Evolutionary conservation across 2,113 vertebrate genomes (phyloP).

Genomic region (Macroglossus sobrinus): DNA sequence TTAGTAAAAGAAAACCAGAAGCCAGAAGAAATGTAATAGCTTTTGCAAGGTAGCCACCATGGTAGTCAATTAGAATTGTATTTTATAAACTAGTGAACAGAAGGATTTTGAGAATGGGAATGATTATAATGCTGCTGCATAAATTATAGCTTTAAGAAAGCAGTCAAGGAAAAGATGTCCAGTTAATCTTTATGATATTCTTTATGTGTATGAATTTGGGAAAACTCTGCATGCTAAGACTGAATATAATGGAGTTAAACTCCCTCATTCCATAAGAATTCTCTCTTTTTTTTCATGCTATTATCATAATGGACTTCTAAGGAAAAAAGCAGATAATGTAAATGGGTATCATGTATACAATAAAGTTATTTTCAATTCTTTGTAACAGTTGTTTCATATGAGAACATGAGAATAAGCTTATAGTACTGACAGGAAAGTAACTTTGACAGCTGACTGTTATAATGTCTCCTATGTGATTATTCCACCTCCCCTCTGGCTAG

Average conservation of each 20-base stretch:
- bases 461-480: slow-evolving; percentile 9
- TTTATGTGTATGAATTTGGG: slow-evolving; percentile 24
- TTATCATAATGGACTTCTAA: slow-evolving; percentile 43
- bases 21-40: slow-evolving; percentile 29
- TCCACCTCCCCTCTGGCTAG: background rate
- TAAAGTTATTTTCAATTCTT: background rate
- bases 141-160: slow-evolving; percentile 18
- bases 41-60: slow-evolving; percentile 52
- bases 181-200: slow-evolving; percentile 28
- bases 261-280: background rate
- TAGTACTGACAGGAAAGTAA: background rate
- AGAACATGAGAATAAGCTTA: slow-evolving; percentile 15
- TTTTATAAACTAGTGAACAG: slow-evolving; percentile 44
- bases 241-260: slow-evolving; percentile 10
- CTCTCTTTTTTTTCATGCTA: background rate
- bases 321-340: background rate
- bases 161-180: slow-evolving; percentile 40
- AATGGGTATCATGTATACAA: background rate
- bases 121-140: background rate
- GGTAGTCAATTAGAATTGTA: slow-evolving; percentile 22
- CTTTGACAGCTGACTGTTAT: slow-evolving; percentile 35
- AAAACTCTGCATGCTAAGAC: background rate
- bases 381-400: slow-evolving; percentile 13
- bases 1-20: slow-evolving; percentile 46
- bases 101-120: slow-evolving; percentile 26